phyloP scores from a whole-genome alignment of 2,113 vertebrate species.

The Scomber colias region DNA sequence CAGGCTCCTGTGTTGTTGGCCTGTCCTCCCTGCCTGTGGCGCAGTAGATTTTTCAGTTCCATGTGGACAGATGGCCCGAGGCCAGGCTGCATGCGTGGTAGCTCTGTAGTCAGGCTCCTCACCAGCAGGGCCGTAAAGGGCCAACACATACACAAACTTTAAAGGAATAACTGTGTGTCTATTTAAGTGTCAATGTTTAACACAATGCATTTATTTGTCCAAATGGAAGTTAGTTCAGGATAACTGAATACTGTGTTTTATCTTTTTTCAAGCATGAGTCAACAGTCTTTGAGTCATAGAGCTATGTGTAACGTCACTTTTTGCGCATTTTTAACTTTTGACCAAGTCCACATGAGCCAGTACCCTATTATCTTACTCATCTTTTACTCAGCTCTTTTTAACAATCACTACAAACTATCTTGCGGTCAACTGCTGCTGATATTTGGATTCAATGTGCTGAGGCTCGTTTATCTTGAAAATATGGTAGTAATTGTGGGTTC shows the following conservation, averaged over 20 bases:
- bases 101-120: slow-evolving; percentile 53
- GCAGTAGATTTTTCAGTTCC: slow-evolving; percentile 75
- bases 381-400: slow-evolving; percentile 1
- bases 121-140: slow-evolving; percentile 36
- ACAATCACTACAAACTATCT: background rate
- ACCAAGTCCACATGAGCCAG: background rate
- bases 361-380: background rate
- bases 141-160: slow-evolving; percentile 40
- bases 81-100: slow-evolving; percentile 74
- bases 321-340: background rate
- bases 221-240: slow-evolving; percentile 7
- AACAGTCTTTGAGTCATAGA: background rate
- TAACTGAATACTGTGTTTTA: background rate
- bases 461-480: background rate
- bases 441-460: slow-evolving; percentile 16
- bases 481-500: background rate
- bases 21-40: slow-evolving; percentile 65
- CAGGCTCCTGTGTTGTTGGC: slow-evolving; percentile 53
- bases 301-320: no score
- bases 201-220: background rate
- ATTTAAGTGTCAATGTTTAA: slow-evolving; percentile 1
- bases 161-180: slow-evolving; percentile 10
- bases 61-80: slow-evolving; percentile 72
- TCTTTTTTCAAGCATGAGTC: no score
- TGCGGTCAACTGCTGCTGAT: slow-evolving; percentile 4